Percentiles rank a stretch among this genome's conserved stretches.
These are phyloP conservation scores for Aulostomus chinensis DNA, from an alignment of 2,797 vertebrate species.

Conservation along the genomic window DNA sequence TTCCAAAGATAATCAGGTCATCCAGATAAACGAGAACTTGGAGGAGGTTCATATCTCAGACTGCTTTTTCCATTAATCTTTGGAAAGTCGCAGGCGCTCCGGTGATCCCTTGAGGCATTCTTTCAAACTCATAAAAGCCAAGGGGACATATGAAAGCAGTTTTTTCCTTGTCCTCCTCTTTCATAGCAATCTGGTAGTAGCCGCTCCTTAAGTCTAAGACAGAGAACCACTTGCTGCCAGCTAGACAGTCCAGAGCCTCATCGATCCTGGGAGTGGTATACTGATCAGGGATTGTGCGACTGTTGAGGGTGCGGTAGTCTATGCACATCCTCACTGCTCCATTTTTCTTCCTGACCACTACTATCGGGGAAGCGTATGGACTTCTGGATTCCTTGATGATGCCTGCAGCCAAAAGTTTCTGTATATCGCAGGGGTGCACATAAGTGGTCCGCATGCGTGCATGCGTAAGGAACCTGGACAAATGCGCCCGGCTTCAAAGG, in stretches of 20 bases:
- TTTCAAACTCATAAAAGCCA: background rate
- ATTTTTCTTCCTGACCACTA: constrained; percentile 1
- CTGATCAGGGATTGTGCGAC: background rate
- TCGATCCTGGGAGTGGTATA: background rate
- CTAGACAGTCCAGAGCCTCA: background rate
- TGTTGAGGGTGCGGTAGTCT: background rate
- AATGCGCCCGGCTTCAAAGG: no score
- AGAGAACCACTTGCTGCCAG: background rate
- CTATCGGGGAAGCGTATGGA: background rate
- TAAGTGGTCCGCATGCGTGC: no score
- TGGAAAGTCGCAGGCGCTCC: background rate
- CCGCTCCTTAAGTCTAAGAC: background rate
- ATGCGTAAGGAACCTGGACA: no score
- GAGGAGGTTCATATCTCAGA: background rate
- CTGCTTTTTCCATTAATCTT: no score
- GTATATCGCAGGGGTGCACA: no score
- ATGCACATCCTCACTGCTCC: constrained; percentile 6
- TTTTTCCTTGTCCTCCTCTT: background rate
- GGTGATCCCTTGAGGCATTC: background rate
- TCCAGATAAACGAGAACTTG: background rate
- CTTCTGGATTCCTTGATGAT: constrained; percentile 7
- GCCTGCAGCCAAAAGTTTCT: background rate
- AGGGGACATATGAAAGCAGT: background rate
- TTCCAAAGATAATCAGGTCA: background rate
- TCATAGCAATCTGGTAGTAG: background rate